Percentiles rank a stretch among this genome's conserved stretches.
These are phyloP conservation scores for Drosophila micromelanica DNA, from an alignment of 1,140 invertebrate species.

Conservation along the genomic window DNA sequence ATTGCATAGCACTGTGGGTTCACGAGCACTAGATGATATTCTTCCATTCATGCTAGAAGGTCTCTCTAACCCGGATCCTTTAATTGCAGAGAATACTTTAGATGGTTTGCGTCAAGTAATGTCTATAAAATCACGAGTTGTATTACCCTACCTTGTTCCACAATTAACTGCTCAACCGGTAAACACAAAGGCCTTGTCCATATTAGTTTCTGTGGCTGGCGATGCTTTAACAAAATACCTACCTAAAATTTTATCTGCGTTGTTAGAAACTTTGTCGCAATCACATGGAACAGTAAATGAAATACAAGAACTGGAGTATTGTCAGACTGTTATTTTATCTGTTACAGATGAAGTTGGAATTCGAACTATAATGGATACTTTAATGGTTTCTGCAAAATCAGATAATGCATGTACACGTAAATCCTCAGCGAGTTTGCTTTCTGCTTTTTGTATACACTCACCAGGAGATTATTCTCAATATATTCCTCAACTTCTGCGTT, in stretches of 20 bases:
- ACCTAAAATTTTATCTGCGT: slow-evolving; percentile 94
- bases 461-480: slow-evolving; percentile 94
- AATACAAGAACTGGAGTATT: slow-evolving; percentile 94
- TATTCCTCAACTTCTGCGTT: slow-evolving; percentile 94
- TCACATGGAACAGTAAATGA: slow-evolving; percentile 90
- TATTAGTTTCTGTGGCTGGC: slow-evolving; percentile 96
- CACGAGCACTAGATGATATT: slow-evolving; percentile 98
- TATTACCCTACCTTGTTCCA: slow-evolving; percentile 97
- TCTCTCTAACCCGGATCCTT: slow-evolving; percentile 90
- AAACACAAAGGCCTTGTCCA: slow-evolving; percentile 96
- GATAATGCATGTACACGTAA: slow-evolving; percentile 88
- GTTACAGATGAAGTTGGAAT: slow-evolving; percentile 95
- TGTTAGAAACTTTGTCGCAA: slow-evolving; percentile 91
- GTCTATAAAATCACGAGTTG: slow-evolving; percentile 97
- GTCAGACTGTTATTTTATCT: slow-evolving; percentile 95
- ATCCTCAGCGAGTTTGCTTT: slow-evolving; percentile 94
- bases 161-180: slow-evolving; percentile 94
- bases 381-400: slow-evolving; percentile 92
- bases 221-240: slow-evolving; percentile 96
- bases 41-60: slow-evolving; percentile 94
- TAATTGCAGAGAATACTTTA: slow-evolving; percentile 92
- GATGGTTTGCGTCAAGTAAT: slow-evolving; percentile 98
- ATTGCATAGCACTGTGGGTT: slow-evolving; percentile 96
- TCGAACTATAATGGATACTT: slow-evolving; percentile 94
- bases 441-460: slow-evolving; percentile 95